Evolutionary conservation across 2,888 invertebrate species (phyloP).

Genomic region (Andrena flavipes): DNA sequence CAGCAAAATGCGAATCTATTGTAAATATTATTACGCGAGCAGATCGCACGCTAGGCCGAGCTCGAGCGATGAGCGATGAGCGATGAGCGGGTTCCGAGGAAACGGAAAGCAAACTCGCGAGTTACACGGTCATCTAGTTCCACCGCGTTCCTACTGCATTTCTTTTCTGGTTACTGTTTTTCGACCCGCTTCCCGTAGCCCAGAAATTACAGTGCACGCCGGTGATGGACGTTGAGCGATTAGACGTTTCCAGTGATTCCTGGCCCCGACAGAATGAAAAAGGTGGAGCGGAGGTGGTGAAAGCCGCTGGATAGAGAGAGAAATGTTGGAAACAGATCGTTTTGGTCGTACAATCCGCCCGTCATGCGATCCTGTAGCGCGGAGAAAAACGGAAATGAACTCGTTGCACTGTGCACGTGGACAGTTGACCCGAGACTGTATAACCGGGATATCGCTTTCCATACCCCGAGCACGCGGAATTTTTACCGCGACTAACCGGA

Average conservation of each 20-base stretch:
- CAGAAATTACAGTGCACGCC: not conserved
- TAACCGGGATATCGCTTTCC: too few species aligned
- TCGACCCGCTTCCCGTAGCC: slow-evolving; percentile 1
- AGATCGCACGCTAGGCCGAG: slow-evolving; percentile 14
- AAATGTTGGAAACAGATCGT: not conserved
- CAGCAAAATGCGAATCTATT: slow-evolving; percentile 30
- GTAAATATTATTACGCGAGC: slow-evolving; percentile 29
- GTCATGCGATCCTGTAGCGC: not conserved
- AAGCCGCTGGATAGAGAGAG: not conserved
- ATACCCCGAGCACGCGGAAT: not conserved
- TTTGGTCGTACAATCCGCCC: not conserved
- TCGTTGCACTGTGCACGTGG: not conserved
- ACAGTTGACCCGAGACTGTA: not conserved
- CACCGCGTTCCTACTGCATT: slow-evolving; percentile 6
- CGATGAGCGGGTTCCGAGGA: slow-evolving; percentile 22
- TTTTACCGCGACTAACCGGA: not conserved
- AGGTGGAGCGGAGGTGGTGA: not conserved
- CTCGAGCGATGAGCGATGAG: slow-evolving; percentile 28
- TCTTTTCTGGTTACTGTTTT: slow-evolving; percentile 14
- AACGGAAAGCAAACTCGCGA: slow-evolving; percentile 43
- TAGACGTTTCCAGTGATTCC: not conserved
- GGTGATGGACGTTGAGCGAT: not conserved
- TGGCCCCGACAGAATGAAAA: not conserved
- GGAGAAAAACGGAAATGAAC: not conserved
- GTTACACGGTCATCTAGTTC: slow-evolving; percentile 44